These are phyloP conservation scores for Mantis religiosa DNA, from an alignment of 2,888 invertebrate species.

Conservation along the genomic window DNA sequence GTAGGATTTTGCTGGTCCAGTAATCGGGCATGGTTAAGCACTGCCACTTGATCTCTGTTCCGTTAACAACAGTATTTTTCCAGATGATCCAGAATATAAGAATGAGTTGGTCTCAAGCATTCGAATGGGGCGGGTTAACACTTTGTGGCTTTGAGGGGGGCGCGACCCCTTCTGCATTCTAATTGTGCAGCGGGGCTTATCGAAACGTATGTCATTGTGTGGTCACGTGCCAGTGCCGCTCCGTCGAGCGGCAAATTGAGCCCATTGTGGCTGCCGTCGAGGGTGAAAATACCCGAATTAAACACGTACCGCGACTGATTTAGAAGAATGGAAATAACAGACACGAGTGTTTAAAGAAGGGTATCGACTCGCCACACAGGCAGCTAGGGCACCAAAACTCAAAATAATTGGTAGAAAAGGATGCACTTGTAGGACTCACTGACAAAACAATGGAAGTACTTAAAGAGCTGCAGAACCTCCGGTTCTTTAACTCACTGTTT, in stretches of 20 bases:
- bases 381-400: background rate
- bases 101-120: background rate
- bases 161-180: background rate
- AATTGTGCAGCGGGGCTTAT: background rate
- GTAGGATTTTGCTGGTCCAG: too few species aligned
- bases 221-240: background rate
- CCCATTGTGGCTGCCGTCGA: background rate
- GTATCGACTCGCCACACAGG: background rate
- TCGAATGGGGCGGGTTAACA: background rate
- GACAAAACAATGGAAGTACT: background rate
- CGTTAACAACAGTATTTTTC: background rate
- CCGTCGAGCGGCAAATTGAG: constrained; percentile 9
- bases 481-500: too few species aligned
- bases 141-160: background rate
- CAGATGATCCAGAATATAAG: background rate
- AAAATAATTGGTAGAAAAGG: background rate
- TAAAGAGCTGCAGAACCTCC: background rate
- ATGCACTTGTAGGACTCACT: background rate
- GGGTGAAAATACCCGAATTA: background rate
- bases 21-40: too few species aligned
- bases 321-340: background rate
- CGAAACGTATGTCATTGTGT: background rate
- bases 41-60: background rate
- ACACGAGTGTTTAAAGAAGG: background rate
- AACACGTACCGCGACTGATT: background rate